These are phyloP conservation scores for Antennarius striatus DNA, from an alignment of 2,113 vertebrate species.

Conservation along the genomic window DNA sequence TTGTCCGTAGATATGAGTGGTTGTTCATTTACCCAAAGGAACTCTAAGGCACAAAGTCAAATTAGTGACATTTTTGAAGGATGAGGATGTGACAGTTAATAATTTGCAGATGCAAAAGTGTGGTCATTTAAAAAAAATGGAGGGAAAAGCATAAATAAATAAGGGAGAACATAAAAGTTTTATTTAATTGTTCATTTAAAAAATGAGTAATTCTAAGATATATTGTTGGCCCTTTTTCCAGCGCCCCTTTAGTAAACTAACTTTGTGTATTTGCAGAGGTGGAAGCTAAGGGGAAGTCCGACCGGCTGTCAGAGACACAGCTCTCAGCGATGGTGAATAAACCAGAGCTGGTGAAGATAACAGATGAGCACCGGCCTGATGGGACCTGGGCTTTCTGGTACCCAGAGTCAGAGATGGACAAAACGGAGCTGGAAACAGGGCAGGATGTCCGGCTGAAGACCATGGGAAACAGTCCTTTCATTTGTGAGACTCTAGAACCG, in stretches of 20 bases:
- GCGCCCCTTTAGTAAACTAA: neutral
- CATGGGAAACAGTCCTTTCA: slow-evolving; percentile 84
- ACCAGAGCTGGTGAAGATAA: slow-evolving; percentile 79
- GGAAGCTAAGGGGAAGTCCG: slow-evolving; percentile 83
- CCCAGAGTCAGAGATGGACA: slow-evolving; percentile 81
- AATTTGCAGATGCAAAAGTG: no score
- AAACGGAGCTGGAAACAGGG: slow-evolving; percentile 81
- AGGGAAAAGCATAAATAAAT: no score
- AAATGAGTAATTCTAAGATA: no score
- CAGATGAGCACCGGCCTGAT: slow-evolving; percentile 69
- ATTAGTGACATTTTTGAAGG: no score
- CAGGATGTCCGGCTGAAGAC: slow-evolving; percentile 85
- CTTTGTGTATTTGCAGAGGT: slow-evolving; percentile 71
- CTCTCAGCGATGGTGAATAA: slow-evolving; percentile 79
- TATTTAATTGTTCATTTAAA: no score
- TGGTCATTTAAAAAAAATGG: no score
- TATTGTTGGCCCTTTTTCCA: no score
- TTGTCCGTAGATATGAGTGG: no score
- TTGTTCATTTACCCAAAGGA: no score
- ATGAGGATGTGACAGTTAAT: no score
- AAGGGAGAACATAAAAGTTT: no score
- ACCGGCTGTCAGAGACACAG: slow-evolving; percentile 75
- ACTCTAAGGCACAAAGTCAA: no score
- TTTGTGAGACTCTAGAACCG: slow-evolving; percentile 77
- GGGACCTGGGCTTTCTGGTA: slow-evolving; percentile 86